A percentile compares a stretch with the other conserved stretches of the same genome.
Evolutionary conservation across 2,888 invertebrate species (phyloP).

Genomic region (Deilephila elpenor): DNA sequence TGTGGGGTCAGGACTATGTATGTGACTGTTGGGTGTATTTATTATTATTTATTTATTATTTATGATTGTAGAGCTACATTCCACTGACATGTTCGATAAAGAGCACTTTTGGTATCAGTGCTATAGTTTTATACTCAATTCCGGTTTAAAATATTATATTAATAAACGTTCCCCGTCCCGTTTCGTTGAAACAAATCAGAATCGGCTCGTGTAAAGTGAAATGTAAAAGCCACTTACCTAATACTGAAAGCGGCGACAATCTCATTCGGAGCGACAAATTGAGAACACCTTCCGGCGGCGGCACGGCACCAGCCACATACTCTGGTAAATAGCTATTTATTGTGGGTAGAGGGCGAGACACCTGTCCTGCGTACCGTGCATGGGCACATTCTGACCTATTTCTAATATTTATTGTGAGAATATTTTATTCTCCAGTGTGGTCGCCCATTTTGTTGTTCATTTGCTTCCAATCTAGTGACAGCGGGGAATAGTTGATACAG

Average conservation of each 20-base stretch:
- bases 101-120: no score
- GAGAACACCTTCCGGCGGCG: conserved; percentile 76
- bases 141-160: not conserved
- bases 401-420: conserved; percentile 26
- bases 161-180: not conserved
- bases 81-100: no score
- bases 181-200: conserved; percentile 45
- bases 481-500: not conserved
- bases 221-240: conserved; percentile 79
- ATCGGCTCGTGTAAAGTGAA: conserved; percentile 65
- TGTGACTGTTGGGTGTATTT: no score
- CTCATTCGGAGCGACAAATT: conserved; percentile 81
- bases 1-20: no score
- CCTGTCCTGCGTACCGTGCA: conserved; percentile 64
- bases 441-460: conserved; percentile 25
- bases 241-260: conserved; percentile 80
- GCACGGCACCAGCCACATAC: conserved; percentile 61
- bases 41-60: no score
- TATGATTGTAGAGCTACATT: no score
- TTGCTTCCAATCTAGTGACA: not conserved
- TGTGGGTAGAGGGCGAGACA: conserved; percentile 70
- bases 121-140: no score
- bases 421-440: conserved; percentile 33
- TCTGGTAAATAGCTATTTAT: conserved; percentile 78
- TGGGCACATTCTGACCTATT: conserved; percentile 27